A percentile compares a stretch with the other conserved stretches of the same genome.
These are phyloP conservation scores for Drosophila eugracilis DNA, from an alignment of 1,140 invertebrate species.

Conservation along the genomic window DNA sequence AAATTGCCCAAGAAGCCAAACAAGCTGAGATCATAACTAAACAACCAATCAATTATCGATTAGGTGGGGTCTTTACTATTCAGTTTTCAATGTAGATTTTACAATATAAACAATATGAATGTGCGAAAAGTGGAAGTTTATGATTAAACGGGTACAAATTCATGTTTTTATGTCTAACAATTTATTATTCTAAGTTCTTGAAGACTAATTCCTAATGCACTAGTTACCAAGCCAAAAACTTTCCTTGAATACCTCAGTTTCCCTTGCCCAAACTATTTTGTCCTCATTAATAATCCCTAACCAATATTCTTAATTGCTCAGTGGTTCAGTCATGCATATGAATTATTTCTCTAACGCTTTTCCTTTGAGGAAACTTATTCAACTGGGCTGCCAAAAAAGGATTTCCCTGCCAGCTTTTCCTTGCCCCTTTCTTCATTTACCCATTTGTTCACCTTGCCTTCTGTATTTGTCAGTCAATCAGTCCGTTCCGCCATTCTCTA, in stretches of 20 bases:
- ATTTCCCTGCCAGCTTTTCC: slow-evolving; percentile 2
- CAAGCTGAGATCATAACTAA: slow-evolving; percentile 37
- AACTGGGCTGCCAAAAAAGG: slow-evolving; percentile 32
- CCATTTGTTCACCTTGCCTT: slow-evolving; percentile 16
- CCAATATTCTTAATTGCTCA: slow-evolving; percentile 37
- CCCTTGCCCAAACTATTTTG: slow-evolving; percentile 3
- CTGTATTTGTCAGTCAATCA: slow-evolving; percentile 25
- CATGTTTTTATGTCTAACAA: too few species aligned
- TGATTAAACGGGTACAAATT: too few species aligned
- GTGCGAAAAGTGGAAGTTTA: neutral
- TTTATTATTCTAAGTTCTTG: too few species aligned
- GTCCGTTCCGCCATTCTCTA: slow-evolving; percentile 41
- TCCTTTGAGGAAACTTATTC: slow-evolving; percentile 20
- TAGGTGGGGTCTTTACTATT: slow-evolving; percentile 6
- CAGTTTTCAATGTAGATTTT: neutral
- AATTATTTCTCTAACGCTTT: slow-evolving; percentile 27
- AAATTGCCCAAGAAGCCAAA: slow-evolving; percentile 20
- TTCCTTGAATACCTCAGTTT: neutral
- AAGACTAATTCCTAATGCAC: too few species aligned
- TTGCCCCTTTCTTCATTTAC: neutral
- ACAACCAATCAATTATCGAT: slow-evolving; percentile 26
- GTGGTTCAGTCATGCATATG: slow-evolving; percentile 27
- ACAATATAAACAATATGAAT: neutral
- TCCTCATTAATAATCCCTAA: slow-evolving; percentile 13
- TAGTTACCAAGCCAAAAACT: too few species aligned